Percentiles rank a stretch among this genome's conserved stretches.
phyloP scores from a whole-genome alignment of 2,113 vertebrate genomes.

The Hylia prasina region DNA sequence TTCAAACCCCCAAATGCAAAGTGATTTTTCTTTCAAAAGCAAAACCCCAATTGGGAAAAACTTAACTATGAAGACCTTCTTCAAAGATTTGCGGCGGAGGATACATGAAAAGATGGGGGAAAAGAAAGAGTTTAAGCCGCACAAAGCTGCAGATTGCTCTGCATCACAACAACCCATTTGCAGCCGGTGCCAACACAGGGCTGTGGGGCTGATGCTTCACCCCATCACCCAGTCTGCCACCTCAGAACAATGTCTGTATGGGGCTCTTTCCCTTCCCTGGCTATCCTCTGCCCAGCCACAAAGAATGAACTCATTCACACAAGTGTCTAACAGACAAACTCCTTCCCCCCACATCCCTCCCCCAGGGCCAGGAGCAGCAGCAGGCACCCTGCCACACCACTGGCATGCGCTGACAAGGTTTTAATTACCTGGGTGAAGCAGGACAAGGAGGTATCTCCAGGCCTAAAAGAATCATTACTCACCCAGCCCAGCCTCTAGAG shows the following conservation, averaged over 20 bases:
- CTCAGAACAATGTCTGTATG: accelerated
- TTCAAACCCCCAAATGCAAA: not conserved
- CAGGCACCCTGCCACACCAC: not conserved
- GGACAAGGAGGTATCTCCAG: not conserved
- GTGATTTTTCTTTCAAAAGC: not conserved
- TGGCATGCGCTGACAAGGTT: not conserved
- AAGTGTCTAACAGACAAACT: not conserved
- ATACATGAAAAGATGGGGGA: not conserved
- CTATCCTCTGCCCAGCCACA: not conserved
- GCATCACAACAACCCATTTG: accelerated
- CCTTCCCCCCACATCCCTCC: not conserved
- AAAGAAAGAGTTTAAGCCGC: not conserved
- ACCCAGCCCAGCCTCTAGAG: not conserved
- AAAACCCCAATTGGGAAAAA: not conserved
- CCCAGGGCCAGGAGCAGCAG: not conserved
- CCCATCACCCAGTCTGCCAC: not conserved
- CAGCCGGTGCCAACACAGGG: not conserved
- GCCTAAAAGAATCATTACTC: not conserved
- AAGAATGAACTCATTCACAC: not conserved
- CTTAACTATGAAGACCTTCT: not conserved
- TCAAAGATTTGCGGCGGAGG: not conserved
- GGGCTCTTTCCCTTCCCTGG: not conserved
- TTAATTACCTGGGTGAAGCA: not conserved
- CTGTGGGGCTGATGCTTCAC: not conserved
- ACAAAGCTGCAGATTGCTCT: not conserved